Conservation (phyloP, 2,797 vertebrate species). For the Loriculus beryllinus region DNA sequence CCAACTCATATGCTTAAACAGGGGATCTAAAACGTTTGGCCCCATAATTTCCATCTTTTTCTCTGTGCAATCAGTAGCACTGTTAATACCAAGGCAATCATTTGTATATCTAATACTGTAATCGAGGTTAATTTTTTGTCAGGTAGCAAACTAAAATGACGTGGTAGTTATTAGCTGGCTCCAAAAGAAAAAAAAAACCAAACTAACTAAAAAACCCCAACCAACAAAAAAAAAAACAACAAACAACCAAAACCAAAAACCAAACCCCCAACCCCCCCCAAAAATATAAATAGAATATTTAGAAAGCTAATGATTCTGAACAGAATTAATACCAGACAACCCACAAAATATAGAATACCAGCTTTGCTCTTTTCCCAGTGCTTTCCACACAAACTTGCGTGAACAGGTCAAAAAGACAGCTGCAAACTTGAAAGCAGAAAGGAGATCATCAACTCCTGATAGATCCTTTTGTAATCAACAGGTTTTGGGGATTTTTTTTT, state of each 20-base stretch:
- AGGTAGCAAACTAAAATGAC: neutral
- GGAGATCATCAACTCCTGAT: slow-evolving; percentile 21
- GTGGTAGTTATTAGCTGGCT: neutral
- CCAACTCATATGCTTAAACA: neutral
- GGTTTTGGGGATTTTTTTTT: neutral
- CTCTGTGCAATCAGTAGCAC: neutral
- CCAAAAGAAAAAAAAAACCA: neutral
- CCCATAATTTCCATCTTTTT: neutral
- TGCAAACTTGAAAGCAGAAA: neutral
- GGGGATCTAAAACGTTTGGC: neutral
- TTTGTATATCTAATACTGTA: neutral
- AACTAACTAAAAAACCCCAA: too few species aligned
- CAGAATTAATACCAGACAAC: neutral
- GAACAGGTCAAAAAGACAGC: slow-evolving; percentile 15
- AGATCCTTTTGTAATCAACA: slow-evolving; percentile 64
- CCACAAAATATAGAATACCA: neutral
- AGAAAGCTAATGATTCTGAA: slow-evolving; percentile 12
- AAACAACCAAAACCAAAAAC: too few species aligned
- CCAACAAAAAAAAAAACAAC: too few species aligned
- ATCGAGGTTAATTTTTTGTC: neutral
- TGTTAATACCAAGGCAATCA: neutral
- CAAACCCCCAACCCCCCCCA: too few species aligned
- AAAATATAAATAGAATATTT: neutral
- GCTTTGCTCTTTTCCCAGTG: neutral
- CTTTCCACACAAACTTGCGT: neutral